Conservation (phyloP, 2,797 vertebrate genomes). For the Sandelia bainsii region DNA sequence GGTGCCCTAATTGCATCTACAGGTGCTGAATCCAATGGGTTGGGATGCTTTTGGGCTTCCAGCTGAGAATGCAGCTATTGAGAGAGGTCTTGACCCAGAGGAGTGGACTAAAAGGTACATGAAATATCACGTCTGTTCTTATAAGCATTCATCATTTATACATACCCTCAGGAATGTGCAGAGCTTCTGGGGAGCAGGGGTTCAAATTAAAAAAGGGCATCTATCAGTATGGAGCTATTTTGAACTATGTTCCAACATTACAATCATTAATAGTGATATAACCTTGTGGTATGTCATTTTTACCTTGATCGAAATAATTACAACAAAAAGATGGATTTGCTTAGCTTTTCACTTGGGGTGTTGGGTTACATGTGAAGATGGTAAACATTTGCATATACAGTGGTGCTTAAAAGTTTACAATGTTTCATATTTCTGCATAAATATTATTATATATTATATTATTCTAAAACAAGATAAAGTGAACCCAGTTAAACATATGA, state of each 20-base stretch:
- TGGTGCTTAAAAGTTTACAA: too few species aligned
- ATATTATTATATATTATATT: too few species aligned
- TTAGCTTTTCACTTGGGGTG: too few species aligned
- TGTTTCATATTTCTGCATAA: too few species aligned
- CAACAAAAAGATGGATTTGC: too few species aligned
- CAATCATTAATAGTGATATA: background rate
- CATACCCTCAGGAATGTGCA: background rate
- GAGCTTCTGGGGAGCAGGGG: background rate
- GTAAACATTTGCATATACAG: too few species aligned
- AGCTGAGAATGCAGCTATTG: slow-evolving; percentile 97
- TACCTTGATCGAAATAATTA: too few species aligned
- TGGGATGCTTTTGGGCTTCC: slow-evolving; percentile 98
- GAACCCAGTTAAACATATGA: too few species aligned
- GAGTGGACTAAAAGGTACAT: slow-evolving; percentile 92
- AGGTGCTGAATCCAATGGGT: slow-evolving; percentile 99
- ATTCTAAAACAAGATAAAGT: too few species aligned
- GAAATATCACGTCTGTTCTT: background rate
- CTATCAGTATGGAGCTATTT: background rate
- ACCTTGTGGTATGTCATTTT: background rate
- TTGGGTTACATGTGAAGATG: too few species aligned
- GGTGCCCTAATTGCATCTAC: slow-evolving; percentile 2
- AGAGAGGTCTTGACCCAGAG: slow-evolving; percentile 91
- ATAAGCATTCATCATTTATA: background rate
- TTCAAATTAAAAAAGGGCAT: background rate
- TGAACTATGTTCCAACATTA: background rate